These are phyloP conservation scores for Sebastes itinus DNA, from an alignment of 2,797 vertebrate genomes.

Conservation along the genomic window DNA sequence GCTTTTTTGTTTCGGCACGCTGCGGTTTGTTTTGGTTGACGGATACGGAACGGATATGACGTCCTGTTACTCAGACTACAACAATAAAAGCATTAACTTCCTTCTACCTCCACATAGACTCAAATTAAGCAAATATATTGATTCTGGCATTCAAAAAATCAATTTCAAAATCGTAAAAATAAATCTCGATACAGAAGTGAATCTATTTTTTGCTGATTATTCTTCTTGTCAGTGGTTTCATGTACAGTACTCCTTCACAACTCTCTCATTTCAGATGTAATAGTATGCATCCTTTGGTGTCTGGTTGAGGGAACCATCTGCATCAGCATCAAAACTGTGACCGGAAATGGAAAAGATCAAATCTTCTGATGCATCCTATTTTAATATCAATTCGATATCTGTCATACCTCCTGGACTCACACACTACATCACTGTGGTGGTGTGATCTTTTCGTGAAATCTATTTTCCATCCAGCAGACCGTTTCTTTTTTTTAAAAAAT, in stretches of 20 bases:
- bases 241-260: neutral
- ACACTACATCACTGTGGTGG: neutral
- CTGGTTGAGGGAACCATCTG: neutral
- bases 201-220: neutral
- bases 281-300: neutral
- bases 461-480: neutral
- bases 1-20: too few relatives aligned
- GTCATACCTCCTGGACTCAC: neutral
- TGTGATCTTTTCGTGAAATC: neutral
- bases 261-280: neutral
- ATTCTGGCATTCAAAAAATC: too few relatives aligned
- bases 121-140: too few relatives aligned
- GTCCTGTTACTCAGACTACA: too few relatives aligned
- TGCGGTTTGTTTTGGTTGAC: too few relatives aligned
- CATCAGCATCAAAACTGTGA: neutral
- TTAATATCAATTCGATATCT: neutral
- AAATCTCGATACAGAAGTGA: too few relatives aligned
- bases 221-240: neutral
- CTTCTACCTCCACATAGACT: too few relatives aligned
- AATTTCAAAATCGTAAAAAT: too few relatives aligned
- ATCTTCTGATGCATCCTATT: neutral
- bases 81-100: too few relatives aligned
- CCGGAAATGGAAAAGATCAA: neutral
- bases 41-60: too few relatives aligned
- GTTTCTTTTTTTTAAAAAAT: neutral